A percentile compares a stretch with the other conserved stretches of the same genome.
These are phyloP conservation scores for Amblyopsis hoosieri DNA, from an alignment of 2,797 vertebrate species.

Conservation along the genomic window DNA sequence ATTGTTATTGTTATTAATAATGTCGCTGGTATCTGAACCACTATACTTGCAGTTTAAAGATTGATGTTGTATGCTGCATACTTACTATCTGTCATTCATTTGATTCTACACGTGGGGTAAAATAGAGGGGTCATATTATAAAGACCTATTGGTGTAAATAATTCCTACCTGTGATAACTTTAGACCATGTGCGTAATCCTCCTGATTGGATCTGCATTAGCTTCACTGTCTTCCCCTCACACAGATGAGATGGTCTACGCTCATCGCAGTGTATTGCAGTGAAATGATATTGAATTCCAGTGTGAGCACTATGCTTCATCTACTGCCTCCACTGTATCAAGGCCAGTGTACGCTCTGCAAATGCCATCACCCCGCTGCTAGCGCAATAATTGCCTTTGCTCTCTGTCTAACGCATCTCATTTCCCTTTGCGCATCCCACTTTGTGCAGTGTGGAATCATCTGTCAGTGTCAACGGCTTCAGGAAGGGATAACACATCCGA, in stretches of 20 bases:
- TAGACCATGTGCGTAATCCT: constrained; percentile 10
- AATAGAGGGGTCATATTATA: constrained; percentile 24
- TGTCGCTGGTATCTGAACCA: no score
- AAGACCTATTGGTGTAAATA: constrained; percentile 18
- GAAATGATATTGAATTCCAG: constrained; percentile 42
- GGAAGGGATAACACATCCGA: constrained; percentile 26
- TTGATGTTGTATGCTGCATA: no score
- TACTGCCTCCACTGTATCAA: constrained; percentile 31
- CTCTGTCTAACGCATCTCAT: constrained; percentile 40
- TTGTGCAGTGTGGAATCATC: constrained; percentile 17
- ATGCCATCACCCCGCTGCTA: background rate
- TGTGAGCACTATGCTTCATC: constrained; percentile 30
- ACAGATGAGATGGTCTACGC: constrained; percentile 30
- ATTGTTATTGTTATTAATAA: no score
- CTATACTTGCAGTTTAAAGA: no score
- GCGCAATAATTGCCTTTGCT: constrained; percentile 35
- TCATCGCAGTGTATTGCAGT: constrained; percentile 27
- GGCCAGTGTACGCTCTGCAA: constrained; percentile 36
- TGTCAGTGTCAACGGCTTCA: constrained; percentile 22
- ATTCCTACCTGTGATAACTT: constrained; percentile 34
- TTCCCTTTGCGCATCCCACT: constrained; percentile 29
- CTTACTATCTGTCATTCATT: background rate
- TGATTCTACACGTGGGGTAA: constrained; percentile 18
- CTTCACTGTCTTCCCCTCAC: constrained; percentile 28
- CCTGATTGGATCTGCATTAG: constrained; percentile 45